Base-by-base conservation (phyloP, 2,888 invertebrate species). In the Drosophila cognata region DNA sequence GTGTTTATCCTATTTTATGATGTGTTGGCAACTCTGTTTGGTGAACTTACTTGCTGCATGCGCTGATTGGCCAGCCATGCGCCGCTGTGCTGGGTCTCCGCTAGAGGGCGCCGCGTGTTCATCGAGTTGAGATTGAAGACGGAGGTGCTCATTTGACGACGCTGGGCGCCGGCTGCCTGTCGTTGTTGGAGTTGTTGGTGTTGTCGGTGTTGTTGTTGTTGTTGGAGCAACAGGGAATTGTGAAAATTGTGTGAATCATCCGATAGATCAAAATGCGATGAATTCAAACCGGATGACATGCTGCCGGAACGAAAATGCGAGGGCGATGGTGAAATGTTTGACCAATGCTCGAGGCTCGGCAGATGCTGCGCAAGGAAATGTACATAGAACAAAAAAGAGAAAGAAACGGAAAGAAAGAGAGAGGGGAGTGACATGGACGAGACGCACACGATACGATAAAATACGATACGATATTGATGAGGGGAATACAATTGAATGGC, bases 21-120 rank as follows among this genome's bases (percentile, higher is more conserved):
- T 43, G 21, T 29, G 31, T 59, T 36, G 33, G 11, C 13, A 58
- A 25, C 48, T 7, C 46, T 13, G n/a, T 13, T 28, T 35, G 18
- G 16, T 5, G n/a, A 5, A 53, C 77, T 90, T 91, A 95, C 95
- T 94, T 95, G 95, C 82, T 95, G 95, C 93, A 95, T 94, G 18
- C 90, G 83, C 48, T 88, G 89, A 59, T 82, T 89, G 21, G 84
- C 79, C 73, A 88, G 63, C 92, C 92, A 92, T 53, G 77, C 78
- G 57, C 77, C 75, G 13, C 51, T 74, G 29, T 68, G 74, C 31
- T 71, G 88, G 7, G 73, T 59, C 48, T 93, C 84, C 87, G 93
- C 74, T 85, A 92, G 55, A 13, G 88, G 88, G 65, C 91, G 77
- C 31, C 92, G 81, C 4, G 72, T 21, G 60, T 80, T 85, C 6